A percentile compares a stretch with the other conserved stretches of the same genome.
phyloP scores from a whole-genome alignment of 2,888 invertebrate species.

The Sturmia bella region DNA sequence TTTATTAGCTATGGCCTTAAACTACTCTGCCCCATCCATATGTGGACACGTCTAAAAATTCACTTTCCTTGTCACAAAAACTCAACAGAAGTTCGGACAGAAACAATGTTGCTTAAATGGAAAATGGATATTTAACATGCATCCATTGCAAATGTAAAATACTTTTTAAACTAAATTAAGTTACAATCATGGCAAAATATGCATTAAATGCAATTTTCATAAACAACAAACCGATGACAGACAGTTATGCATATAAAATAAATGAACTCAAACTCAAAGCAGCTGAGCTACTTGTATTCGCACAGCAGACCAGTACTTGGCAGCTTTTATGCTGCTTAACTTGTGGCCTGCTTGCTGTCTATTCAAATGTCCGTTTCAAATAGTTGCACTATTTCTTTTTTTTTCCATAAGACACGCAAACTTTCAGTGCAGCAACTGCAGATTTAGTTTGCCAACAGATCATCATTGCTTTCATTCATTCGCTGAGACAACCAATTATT shows the following conservation, averaged over 20 bases:
- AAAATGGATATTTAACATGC: slow-evolving; percentile 21
- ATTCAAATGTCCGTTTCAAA: slow-evolving; percentile 64
- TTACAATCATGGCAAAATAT: slow-evolving; percentile 51
- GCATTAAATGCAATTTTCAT: slow-evolving; percentile 36
- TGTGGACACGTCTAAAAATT: too few relatives aligned
- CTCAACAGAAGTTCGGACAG: neutral
- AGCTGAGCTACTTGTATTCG: slow-evolving; percentile 30
- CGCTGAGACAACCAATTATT: neutral
- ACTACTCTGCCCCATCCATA: too few relatives aligned
- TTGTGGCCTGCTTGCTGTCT: slow-evolving; percentile 52
- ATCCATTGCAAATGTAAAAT: slow-evolving; percentile 12
- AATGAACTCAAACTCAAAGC: slow-evolving; percentile 60
- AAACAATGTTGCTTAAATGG: slow-evolving; percentile 5
- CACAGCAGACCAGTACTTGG: neutral
- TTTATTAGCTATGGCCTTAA: too few relatives aligned
- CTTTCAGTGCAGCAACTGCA: neutral
- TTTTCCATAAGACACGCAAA: slow-evolving; percentile 57
- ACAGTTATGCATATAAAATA: slow-evolving; percentile 63
- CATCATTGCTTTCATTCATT: slow-evolving; percentile 45
- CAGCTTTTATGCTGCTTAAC: slow-evolving; percentile 7
- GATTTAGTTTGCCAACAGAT: slow-evolving; percentile 17
- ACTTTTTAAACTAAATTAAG: slow-evolving; percentile 56
- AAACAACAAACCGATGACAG: slow-evolving; percentile 60
- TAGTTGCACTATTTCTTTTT: slow-evolving; percentile 38
- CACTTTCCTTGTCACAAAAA: neutral